Base-by-base conservation (phyloP, 1,140 invertebrate species). In the Zophobas morio region DNA sequence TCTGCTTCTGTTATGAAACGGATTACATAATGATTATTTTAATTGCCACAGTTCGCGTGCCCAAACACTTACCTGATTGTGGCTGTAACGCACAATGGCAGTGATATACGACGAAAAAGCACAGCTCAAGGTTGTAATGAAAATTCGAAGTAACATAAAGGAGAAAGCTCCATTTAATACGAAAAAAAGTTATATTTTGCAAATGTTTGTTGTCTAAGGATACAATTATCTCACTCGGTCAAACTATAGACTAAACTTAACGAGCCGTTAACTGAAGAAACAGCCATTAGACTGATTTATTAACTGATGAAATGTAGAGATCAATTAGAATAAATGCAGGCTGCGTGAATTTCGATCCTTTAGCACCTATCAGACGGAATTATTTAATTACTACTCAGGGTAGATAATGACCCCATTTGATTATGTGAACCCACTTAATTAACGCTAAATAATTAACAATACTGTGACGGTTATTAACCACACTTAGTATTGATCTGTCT, bases 1-100 rank as follows among this genome's bases (percentile, higher is more conserved):
- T 66, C 39, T 33, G 36, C 8, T 42, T 40, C 0, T n/a, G 34
- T 63, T 39, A 37, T 39, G 57, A 6, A 63, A n/a, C 1, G 57
- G 37, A 66, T 66, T 66, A 42, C 60, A 39, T 66, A 66, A 66
- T 66, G 8, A 42, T 66, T 42, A 40, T 39, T 66, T 66, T 66
- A 66, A 66, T 66, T 66, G 39, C 33, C 20, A 42, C 4, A 6
- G 39, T 8, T 66, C 39, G 60, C 60, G 60, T 66, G 60, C 57
- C 32, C 2, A 2, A 20, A 2, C 5, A 8, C 8, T 63, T 39
- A 63, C 57, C 35, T 63, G 6, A 63, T 63, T 39, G 49, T 51
- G 20, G 2, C n/a, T 5, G 6, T 51, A 51, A 51, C 2, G 20
- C 49, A 2, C n/a, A 51, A 51, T 51, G 49, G 32, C 54, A 57